Conservation (phyloP, 2,888 invertebrate species). For the Chalcosyrphus nemorum region DNA sequence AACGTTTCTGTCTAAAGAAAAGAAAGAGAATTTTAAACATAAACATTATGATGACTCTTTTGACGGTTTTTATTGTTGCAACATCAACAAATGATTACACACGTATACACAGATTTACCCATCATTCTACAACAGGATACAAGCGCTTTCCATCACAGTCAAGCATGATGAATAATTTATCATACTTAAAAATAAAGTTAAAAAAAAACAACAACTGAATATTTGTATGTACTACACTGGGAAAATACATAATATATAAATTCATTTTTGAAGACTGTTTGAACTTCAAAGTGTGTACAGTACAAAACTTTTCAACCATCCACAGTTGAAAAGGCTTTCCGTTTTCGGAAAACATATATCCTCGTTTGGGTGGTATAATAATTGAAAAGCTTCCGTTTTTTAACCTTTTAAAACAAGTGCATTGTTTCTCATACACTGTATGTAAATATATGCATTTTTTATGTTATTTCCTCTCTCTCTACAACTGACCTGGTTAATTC, state of each 20-base stretch:
- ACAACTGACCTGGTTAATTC: slow-evolving; percentile 16
- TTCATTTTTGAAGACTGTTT: background rate
- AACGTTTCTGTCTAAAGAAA: background rate
- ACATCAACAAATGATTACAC: background rate
- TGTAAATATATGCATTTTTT: slow-evolving; percentile 23
- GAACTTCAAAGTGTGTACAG: background rate
- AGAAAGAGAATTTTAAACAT: background rate
- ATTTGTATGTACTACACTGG: no score
- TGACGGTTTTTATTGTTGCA: background rate
- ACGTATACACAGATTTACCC: background rate
- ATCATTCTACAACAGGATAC: background rate
- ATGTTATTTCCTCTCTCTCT: slow-evolving; percentile 1
- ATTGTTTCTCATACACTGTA: slow-evolving; percentile 2
- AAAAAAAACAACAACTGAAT: background rate
- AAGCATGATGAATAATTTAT: slow-evolving; percentile 14
- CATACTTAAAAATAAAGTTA: background rate
- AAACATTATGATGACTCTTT: background rate
- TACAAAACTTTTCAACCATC: no score
- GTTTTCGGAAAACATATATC: background rate
- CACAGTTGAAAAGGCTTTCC: no score
- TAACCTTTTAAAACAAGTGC: background rate
- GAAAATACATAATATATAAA: no score
- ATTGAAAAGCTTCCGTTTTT: slow-evolving; percentile 1
- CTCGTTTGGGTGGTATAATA: background rate
- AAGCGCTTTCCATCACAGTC: background rate